Evolutionary conservation across 2,797 vertebrate genomes (phyloP), one percentile per base, ranked within the genome.

Genomic region (Argentina silus): DNA sequence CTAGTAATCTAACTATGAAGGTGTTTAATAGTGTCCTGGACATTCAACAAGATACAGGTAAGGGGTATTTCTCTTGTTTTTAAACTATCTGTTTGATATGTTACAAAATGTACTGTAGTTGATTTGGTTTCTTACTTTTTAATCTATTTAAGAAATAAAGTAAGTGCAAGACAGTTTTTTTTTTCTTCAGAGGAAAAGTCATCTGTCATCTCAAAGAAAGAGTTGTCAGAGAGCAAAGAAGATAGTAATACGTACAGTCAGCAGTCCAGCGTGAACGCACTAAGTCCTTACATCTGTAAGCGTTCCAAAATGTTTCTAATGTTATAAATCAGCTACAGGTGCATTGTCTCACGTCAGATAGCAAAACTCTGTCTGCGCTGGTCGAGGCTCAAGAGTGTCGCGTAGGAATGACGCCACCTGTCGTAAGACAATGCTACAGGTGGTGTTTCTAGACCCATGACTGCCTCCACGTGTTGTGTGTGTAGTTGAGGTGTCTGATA

Each of bases 121-220:
- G 14, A 3, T 45, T 44, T n/a, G n/a, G n/a, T n/a, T n/a, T n/a
- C n/a, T n/a, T n/a, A n/a, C n/a, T n/a, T n/a, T n/a, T n/a, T n/a
- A n/a, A n/a, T n/a, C n/a, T n/a, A n/a, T n/a, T n/a, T n/a, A n/a
- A n/a, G n/a, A n/a, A n/a, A n/a, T n/a, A 43, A 7, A 7, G 43
- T 19, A 17, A 0, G 1, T 19, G 3, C 19, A 21, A 3, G 43
- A 8, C 42, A 3, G 14, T 60, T 59, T 3, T 73, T 27, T 11
- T 14, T 12, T 64, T 1, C 43, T 64, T 77, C 90, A 96, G 95
- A 96, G 85, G 95, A 91, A 73, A 96, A 95, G 44, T 95, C 95
- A 8, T 94, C 95, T 0, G 94, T 94, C 94, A 96, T 83, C 96
- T 96, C 88, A 95, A 91, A 88, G 91, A 89, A 70, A 78, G 93